Evolutionary conservation across 2,888 invertebrate genomes (phyloP).

Genomic region (Scaptomyza polygonia): DNA sequence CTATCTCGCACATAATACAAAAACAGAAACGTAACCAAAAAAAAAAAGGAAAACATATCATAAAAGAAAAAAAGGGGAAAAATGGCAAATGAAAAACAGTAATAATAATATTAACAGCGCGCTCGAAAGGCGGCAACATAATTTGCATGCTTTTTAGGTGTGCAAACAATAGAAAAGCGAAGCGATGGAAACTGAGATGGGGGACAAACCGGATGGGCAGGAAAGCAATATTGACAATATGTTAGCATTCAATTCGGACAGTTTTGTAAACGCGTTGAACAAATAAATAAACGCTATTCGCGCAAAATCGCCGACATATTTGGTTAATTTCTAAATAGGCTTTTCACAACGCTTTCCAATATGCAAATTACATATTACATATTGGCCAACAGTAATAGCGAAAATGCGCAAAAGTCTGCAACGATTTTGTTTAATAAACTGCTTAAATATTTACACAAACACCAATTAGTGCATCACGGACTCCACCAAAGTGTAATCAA

Average conservation of each 20-base stretch:
- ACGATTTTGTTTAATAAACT: slow-evolving; percentile 64
- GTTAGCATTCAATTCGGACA: slow-evolving; percentile 22
- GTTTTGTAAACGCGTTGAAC: slow-evolving; percentile 55
- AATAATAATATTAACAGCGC: slow-evolving; percentile 44
- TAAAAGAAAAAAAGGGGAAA: too few species aligned
- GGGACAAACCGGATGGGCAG: background rate
- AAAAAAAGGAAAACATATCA: background rate
- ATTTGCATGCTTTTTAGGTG: slow-evolving; percentile 48
- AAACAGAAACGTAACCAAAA: slow-evolving; percentile 5
- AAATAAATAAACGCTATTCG: slow-evolving; percentile 70
- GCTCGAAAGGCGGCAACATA: slow-evolving; percentile 24
- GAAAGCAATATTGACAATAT: slow-evolving; percentile 35
- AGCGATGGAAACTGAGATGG: background rate
- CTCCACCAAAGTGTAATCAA: background rate
- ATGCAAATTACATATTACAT: slow-evolving; percentile 62
- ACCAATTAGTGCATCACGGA: slow-evolving; percentile 2
- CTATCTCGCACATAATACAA: slow-evolving; percentile 16
- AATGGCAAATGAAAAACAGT: slow-evolving; percentile 2
- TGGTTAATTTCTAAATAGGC: slow-evolving; percentile 67
- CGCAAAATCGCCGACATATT: slow-evolving; percentile 62
- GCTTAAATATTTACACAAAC: slow-evolving; percentile 62
- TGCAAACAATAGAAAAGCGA: background rate
- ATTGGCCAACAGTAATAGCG: slow-evolving; percentile 4
- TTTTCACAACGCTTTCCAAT: slow-evolving; percentile 29
- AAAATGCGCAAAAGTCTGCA: slow-evolving; percentile 35